Evolutionary conservation across 2,888 invertebrate species (phyloP), one percentile per base, ranked within the genome.

Genomic region (Lordiphosa fenestrarum): DNA sequence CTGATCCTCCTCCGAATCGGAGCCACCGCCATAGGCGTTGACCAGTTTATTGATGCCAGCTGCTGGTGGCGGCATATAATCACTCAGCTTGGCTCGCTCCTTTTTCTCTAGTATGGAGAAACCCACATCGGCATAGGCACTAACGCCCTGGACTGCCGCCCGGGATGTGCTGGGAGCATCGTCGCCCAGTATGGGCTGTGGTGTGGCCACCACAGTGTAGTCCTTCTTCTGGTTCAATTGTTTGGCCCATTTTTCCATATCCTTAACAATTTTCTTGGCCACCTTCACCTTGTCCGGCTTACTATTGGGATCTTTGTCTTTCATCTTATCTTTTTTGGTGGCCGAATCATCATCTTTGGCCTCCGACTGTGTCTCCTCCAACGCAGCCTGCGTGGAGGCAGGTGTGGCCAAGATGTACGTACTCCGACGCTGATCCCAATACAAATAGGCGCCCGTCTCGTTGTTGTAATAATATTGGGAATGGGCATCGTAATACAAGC

Each of bases 381-480:
- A 62, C 6, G 86, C 82, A 0, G 88, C 87, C n/a, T 87, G 87
- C n/a, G 88, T 86, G 1, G 88, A 84, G 2, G 86, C 84, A 0
- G 87, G 81, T 12, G 87, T 85, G 3, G 86, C 86, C 52, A 88
- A 52, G 4, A 85, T 68, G 73, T 94, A 94, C 0, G 93, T 93
- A 59, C 91, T 91, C 38, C 91, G 92, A 0, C 93, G 92, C 0
- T 93, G 92, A 90, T 98, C 98, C 98, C 98, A 99, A 87, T 98
- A 99, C 86, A 98, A 92, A 89, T 98, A 99, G 86, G 96, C 95
- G 72, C 94, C 95, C 0, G 94, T 94, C 73, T 95, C 94, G 76
- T 95, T 94, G 89, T 99, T 98, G 90, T 95, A 99, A 89, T 98
- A 99, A 90, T 99, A 99, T 86, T 95, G 97, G 2, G 98, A 96